Conservation (phyloP, 2,113 vertebrate genomes). For the Ceyx cyanopectus region DNA sequence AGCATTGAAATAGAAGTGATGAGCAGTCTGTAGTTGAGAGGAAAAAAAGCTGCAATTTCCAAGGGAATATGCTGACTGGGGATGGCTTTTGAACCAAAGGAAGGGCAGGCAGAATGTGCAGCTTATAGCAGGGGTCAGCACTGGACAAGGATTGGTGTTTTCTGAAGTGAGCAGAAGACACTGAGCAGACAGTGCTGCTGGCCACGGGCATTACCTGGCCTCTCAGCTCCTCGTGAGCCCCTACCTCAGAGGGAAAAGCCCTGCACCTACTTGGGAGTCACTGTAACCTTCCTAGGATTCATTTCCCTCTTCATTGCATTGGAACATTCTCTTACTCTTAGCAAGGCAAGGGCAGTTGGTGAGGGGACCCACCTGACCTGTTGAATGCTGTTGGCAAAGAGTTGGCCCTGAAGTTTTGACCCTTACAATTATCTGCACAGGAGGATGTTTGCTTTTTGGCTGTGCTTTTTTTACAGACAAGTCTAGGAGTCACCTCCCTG, state of each 20-base stretch:
- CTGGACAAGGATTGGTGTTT: background rate
- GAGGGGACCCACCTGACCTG: background rate
- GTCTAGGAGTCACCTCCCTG: background rate
- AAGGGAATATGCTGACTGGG: background rate
- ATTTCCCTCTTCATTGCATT: fast-evolving
- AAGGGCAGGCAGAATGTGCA: background rate
- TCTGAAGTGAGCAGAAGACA: background rate
- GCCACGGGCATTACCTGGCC: background rate
- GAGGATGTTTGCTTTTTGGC: background rate
- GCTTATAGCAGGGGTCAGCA: background rate
- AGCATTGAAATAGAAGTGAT: background rate
- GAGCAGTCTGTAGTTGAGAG: background rate
- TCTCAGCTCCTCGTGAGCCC: background rate
- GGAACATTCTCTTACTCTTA: background rate
- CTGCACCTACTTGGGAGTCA: background rate
- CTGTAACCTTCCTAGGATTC: background rate
- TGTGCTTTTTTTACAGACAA: background rate
- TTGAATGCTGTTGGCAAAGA: background rate
- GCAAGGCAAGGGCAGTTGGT: background rate
- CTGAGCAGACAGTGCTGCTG: background rate
- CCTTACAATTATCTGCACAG: background rate
- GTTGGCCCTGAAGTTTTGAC: background rate
- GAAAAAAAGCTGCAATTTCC: background rate
- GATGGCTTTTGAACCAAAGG: background rate
- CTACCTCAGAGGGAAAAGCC: background rate